Conservation (phyloP, 2,888 invertebrate genomes). For the Leistus spinibarbis region DNA sequence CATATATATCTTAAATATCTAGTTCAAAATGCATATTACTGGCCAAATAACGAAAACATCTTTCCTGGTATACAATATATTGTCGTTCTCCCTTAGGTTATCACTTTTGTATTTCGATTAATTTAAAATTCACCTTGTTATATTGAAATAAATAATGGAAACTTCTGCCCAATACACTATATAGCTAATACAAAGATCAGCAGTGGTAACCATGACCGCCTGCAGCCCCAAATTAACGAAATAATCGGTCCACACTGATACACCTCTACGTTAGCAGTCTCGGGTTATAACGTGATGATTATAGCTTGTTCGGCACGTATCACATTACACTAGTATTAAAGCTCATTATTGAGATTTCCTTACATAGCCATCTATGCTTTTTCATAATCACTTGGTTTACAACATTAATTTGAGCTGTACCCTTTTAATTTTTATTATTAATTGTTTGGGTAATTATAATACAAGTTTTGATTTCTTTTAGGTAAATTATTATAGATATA, state of each 20-base stretch:
- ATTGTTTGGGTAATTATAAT: no score
- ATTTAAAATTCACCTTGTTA: no score
- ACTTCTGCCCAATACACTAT: background rate
- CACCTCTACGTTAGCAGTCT: background rate
- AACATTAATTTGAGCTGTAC: background rate
- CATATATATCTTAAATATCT: no score
- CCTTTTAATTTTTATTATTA: no score
- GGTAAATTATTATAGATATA: no score
- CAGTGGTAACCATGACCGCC: background rate
- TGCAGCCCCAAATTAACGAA: background rate
- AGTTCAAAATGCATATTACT: no score
- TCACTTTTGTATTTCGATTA: no score
- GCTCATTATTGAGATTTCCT: slow-evolving; percentile 23
- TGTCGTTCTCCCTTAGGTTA: no score
- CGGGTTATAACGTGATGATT: slow-evolving; percentile 19
- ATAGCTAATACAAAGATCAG: background rate
- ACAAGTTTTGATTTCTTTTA: no score
- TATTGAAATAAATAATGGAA: background rate
- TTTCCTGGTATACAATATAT: no score
- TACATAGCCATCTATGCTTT: slow-evolving; percentile 4
- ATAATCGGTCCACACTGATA: background rate
- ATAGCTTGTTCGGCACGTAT: slow-evolving; percentile 18
- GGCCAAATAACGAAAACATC: no score
- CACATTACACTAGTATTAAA: slow-evolving; percentile 31
- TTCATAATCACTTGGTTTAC: slow-evolving; percentile 1